Percentiles rank a stretch among this genome's conserved stretches.
phyloP scores from a whole-genome alignment of 2,113 vertebrate genomes.

The rat (Rattus norvegicus) region DNA sequence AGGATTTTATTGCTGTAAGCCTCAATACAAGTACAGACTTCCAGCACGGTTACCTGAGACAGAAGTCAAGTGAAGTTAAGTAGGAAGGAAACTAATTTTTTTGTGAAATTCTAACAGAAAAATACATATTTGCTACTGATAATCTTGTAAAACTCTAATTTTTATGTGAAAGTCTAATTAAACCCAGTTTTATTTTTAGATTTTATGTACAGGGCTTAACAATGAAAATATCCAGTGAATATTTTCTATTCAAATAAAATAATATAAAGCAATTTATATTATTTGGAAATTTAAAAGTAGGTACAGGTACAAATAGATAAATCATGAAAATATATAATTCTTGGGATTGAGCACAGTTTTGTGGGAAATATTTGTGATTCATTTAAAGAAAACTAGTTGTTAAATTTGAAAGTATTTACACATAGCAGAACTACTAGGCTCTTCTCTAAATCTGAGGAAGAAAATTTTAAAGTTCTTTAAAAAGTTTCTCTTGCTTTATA shows the following conservation, averaged over 20 bases:
- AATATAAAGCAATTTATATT: not conserved
- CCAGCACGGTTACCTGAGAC: no score
- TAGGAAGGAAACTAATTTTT: not conserved
- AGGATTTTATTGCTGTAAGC: not conserved
- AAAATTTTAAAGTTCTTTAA: not conserved
- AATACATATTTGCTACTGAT: not conserved
- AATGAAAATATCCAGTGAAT: not conserved
- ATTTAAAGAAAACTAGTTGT: not conserved
- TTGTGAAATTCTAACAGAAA: not conserved
- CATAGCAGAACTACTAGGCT: not conserved
- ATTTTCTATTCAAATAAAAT: constrained; percentile 15
- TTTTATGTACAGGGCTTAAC: not conserved
- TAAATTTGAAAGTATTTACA: not conserved
- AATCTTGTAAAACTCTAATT: not conserved
- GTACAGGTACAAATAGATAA: not conserved
- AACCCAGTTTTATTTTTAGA: not conserved
- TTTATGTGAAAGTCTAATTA: not conserved
- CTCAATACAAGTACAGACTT: not conserved
- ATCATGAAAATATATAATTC: not conserved
- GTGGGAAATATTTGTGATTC: not conserved
- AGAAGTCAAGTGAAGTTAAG: not conserved
- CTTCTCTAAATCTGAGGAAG: constrained; percentile 13
- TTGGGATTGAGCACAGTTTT: not conserved
- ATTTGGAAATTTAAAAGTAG: not conserved
- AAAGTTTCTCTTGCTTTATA: not conserved